A percentile compares a stretch with the other conserved stretches of the same genome.
phyloP scores from a whole-genome alignment of 2,113 vertebrate genomes.

The Sander lucioperca region DNA sequence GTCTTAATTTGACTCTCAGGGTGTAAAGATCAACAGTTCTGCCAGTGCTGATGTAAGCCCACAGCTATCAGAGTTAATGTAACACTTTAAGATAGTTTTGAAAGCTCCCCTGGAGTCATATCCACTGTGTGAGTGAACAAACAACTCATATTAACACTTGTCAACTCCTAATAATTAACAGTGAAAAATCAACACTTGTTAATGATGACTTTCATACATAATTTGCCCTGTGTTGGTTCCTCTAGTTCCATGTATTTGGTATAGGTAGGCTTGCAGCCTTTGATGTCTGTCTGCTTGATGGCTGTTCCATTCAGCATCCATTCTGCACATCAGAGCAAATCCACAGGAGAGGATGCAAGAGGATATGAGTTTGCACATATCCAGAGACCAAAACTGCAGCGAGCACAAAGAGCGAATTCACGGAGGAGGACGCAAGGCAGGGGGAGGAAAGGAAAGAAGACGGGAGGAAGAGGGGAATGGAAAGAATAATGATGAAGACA shows the following conservation, averaged over 20 bases:
- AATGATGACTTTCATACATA: background rate
- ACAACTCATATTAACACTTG: background rate
- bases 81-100: background rate
- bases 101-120: conserved; percentile 6
- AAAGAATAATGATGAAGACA: conserved; percentile 60
- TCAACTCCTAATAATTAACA: conserved; percentile 5
- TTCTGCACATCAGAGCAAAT: conserved; percentile 46
- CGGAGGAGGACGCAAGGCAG: conserved; percentile 18
- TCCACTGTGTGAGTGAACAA: background rate
- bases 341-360: conserved; percentile 57
- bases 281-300: too few species aligned
- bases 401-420: conserved; percentile 67
- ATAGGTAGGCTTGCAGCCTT: too few species aligned
- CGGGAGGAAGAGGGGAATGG: background rate
- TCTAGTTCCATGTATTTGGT: background rate
- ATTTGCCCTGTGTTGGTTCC: too few species aligned
- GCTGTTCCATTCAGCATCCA: conserved; percentile 11
- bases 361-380: conserved; percentile 41
- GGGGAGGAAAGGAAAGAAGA: background rate
- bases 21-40: background rate
- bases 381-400: conserved; percentile 33
- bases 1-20: background rate
- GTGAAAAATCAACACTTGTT: conserved; percentile 9
- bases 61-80: background rate
- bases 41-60: background rate